A percentile compares a stretch with the other conserved stretches of the same genome.
phyloP scores from a whole-genome alignment of 2,797 vertebrate genomes.

The Percopsis omiscomaycus region DNA sequence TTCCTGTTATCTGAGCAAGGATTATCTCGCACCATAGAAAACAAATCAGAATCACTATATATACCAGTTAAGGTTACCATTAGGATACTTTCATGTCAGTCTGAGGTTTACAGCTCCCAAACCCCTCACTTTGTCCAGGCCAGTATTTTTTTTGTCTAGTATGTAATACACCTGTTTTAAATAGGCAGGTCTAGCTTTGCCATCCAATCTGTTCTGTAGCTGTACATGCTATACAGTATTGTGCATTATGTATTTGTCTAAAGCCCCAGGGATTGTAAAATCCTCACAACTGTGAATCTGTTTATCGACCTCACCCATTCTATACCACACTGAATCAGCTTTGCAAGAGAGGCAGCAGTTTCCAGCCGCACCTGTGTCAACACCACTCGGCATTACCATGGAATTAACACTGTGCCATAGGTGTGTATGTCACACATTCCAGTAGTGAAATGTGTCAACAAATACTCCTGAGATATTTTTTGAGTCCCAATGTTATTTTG shows the following conservation, averaged over 20 bases:
- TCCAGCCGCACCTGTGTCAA: slow-evolving; percentile 9
- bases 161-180: slow-evolving; percentile 4
- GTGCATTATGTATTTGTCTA: background rate
- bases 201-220: background rate
- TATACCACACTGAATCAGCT: background rate
- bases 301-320: background rate
- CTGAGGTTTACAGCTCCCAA: background rate
- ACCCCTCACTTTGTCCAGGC: background rate
- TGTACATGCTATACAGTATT: background rate
- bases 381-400: background rate
- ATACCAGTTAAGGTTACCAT: no score
- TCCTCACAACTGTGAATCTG: background rate
- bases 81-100: background rate
- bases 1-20: background rate
- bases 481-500: slow-evolving; percentile 29
- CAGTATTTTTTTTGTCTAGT: slow-evolving; percentile 2
- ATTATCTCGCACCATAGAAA: background rate
- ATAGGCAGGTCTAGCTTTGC: background rate
- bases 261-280: background rate
- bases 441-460: background rate
- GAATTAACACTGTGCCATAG: background rate
- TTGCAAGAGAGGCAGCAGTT: background rate
- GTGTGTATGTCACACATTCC: slow-evolving; percentile 11
- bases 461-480: background rate
- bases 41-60: no score